Conservation (phyloP, 2,797 vertebrate genomes). For the Austrolebias charrua region DNA sequence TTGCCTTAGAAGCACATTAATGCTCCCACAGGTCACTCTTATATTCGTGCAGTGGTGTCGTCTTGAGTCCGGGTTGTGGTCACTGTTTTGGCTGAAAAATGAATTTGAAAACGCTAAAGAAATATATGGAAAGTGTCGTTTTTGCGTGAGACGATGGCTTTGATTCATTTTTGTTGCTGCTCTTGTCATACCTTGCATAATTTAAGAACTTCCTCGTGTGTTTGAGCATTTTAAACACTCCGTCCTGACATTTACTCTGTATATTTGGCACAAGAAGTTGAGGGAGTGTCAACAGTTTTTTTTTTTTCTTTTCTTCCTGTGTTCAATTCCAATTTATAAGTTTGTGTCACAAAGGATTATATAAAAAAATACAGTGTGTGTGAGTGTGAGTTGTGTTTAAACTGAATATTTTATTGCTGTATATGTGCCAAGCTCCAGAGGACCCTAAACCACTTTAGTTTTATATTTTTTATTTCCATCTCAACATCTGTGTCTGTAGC, state of each 20-base stretch:
- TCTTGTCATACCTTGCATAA: constrained; percentile 10
- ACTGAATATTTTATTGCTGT: constrained; percentile 60
- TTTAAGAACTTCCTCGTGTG: constrained; percentile 22
- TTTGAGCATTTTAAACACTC: constrained; percentile 16
- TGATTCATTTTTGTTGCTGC: constrained; percentile 54
- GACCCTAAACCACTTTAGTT: constrained; percentile 58
- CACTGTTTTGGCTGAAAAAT: constrained; percentile 51
- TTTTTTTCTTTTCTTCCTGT: constrained; percentile 31
- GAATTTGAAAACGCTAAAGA: constrained; percentile 70
- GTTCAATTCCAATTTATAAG: constrained; percentile 32
- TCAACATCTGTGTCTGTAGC: constrained; percentile 56
- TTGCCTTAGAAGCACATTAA: constrained; percentile 91
- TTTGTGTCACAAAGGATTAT: constrained; percentile 49
- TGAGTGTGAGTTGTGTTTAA: constrained; percentile 48
- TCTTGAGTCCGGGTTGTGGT: constrained; percentile 75
- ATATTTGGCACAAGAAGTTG: constrained; percentile 29
- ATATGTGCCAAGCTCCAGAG: constrained; percentile 76
- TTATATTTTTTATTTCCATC: constrained; percentile 42
- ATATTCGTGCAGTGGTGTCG: constrained; percentile 84
- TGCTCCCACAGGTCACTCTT: constrained; percentile 47
- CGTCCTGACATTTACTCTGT: constrained; percentile 28
- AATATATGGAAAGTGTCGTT: constrained; percentile 50
- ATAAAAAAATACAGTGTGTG: constrained; percentile 48
- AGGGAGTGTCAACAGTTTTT: constrained; percentile 29
- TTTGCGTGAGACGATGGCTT: constrained; percentile 50